phyloP scores from a whole-genome alignment of 2,888 invertebrate species.

The Sclerodermus sp. region DNA sequence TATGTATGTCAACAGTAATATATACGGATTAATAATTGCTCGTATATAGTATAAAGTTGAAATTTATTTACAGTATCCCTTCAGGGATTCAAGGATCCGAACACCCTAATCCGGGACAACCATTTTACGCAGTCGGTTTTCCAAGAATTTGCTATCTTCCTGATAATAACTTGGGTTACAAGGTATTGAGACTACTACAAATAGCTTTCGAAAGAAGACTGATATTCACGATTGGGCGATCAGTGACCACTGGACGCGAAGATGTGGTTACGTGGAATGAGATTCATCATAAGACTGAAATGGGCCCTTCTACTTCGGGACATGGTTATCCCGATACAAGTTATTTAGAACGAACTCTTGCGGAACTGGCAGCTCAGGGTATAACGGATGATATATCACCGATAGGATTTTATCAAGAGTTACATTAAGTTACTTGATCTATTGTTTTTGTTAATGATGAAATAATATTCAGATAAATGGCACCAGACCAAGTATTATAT shows the following conservation, averaged over 20 bases:
- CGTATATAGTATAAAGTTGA: neutral
- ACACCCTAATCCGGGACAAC: conserved; percentile 80
- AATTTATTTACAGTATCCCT: conserved; percentile 67
- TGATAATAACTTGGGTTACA: conserved; percentile 78
- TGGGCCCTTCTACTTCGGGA: conserved; percentile 62
- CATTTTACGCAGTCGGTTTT: conserved; percentile 88
- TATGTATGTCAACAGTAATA: conserved; percentile 54
- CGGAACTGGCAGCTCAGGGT: conserved; percentile 64
- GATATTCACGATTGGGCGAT: conserved; percentile 84
- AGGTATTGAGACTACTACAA: conserved; percentile 73
- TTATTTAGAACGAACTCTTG: conserved; percentile 70
- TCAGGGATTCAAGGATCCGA: conserved; percentile 80
- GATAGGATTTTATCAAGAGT: too few species aligned
- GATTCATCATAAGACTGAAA: conserved; percentile 83
- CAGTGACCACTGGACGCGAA: conserved; percentile 86
- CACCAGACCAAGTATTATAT: too few species aligned
- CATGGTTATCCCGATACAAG: conserved; percentile 77
- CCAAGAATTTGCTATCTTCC: conserved; percentile 82
- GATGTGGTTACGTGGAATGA: conserved; percentile 92
- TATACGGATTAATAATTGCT: conserved; percentile 4
- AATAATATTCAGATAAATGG: too few species aligned
- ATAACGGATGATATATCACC: conserved; percentile 34
- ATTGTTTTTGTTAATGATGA: too few species aligned
- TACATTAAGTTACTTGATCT: too few species aligned
- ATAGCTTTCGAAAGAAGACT: conserved; percentile 82